Conservation (phyloP, 2,797 vertebrate species). For the Galagoides demidoff region DNA sequence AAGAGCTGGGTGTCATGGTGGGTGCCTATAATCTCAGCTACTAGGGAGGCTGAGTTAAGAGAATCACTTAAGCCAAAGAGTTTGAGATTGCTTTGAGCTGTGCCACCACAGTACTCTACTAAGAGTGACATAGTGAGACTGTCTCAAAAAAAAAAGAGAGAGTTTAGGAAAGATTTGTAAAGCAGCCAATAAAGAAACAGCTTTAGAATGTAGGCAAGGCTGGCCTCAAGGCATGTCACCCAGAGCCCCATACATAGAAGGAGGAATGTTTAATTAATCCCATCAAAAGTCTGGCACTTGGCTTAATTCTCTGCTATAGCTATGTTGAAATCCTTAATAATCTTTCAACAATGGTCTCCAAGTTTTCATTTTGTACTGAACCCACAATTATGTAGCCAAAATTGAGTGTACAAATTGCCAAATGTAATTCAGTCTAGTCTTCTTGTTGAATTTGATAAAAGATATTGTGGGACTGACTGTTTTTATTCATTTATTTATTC, state of each 20-base stretch:
- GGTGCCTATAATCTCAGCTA: no score
- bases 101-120: no score
- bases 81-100: no score
- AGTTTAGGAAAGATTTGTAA: no score
- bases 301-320: not conserved
- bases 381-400: not conserved
- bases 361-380: not conserved
- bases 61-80: no score
- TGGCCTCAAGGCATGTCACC: not conserved
- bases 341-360: not conserved
- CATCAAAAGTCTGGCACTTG: not conserved
- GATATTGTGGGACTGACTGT: no score
- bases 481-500: no score
- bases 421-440: not conserved
- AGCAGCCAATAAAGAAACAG: no score
- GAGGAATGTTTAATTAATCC: not conserved
- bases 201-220: not conserved
- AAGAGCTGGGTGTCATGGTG: no score
- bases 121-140: no score
- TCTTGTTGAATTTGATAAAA: not conserved
- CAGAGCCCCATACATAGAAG: rapidly evolving
- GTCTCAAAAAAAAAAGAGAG: no score
- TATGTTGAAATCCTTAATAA: not conserved
- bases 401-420: not conserved
- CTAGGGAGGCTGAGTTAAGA: no score